Evolutionary conservation across 1,140 invertebrate genomes (phyloP).

Genomic region (Drosophila sp.): DNA sequence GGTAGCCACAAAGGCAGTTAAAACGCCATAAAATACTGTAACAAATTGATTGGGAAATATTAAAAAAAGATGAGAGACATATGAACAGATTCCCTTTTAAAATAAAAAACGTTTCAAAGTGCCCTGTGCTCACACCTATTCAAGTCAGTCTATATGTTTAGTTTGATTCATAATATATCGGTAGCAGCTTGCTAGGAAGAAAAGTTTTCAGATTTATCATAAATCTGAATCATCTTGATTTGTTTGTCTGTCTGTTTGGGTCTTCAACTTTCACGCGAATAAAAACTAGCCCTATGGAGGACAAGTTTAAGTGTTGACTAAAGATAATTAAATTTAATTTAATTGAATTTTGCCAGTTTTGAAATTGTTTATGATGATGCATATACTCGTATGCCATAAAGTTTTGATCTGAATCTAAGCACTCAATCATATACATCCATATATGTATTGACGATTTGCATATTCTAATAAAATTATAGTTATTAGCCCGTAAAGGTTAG

Average conservation of each 20-base stretch:
- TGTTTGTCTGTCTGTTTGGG: too few relatives aligned
- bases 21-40: conserved; percentile 77
- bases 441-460: background rate
- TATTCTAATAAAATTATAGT: background rate
- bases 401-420: background rate
- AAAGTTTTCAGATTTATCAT: too few relatives aligned
- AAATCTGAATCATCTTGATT: too few relatives aligned
- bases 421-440: too few relatives aligned
- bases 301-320: too few relatives aligned
- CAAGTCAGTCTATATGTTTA: background rate
- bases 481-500: conserved; percentile 10
- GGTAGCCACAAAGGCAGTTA: conserved; percentile 79
- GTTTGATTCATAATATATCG: background rate
- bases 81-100: conserved; percentile 21
- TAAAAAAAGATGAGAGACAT: conserved; percentile 12
- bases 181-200: background rate
- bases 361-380: background rate
- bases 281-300: too few relatives aligned
- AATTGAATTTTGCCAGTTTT: background rate
- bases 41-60: conserved; percentile 73
- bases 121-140: background rate
- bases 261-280: too few relatives aligned
- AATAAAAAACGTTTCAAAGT: background rate
- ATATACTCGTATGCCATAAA: background rate
- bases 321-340: too few relatives aligned